Evolutionary conservation across 2,888 invertebrate genomes (phyloP).

Genomic region (Eudasyphora cyanicolor): DNA sequence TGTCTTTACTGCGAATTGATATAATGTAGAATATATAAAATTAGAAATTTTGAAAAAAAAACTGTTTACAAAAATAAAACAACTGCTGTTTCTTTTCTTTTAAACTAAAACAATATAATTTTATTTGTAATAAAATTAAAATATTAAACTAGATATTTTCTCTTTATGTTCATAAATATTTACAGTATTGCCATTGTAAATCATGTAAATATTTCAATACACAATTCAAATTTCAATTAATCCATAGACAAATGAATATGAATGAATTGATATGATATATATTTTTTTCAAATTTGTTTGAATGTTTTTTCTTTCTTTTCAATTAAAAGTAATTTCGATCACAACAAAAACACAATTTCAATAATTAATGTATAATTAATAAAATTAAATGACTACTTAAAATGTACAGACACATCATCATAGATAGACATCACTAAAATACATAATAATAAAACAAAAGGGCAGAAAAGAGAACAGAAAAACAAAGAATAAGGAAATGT

Average conservation of each 20-base stretch:
- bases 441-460: slow-evolving; percentile 21
- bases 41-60: no score
- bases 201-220: slow-evolving; percentile 52
- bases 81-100: slow-evolving; percentile 37
- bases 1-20: no score
- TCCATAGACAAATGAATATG: slow-evolving; percentile 4
- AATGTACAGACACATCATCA: slow-evolving; percentile 56
- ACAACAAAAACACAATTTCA: slow-evolving; percentile 63
- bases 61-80: no score
- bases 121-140: slow-evolving; percentile 66
- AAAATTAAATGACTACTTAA: slow-evolving; percentile 59
- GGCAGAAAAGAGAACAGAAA: slow-evolving; percentile 23
- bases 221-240: slow-evolving; percentile 1
- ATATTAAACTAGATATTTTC: slow-evolving; percentile 58
- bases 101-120: slow-evolving; percentile 65
- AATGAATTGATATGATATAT: neutral
- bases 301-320: slow-evolving; percentile 21
- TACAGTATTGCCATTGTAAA: slow-evolving; percentile 49
- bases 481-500: slow-evolving; percentile 41
- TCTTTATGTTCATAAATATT: slow-evolving; percentile 48
- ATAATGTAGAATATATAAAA: no score
- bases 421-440: slow-evolving; percentile 69
- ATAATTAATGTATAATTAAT: slow-evolving; percentile 41
- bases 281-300: slow-evolving; percentile 30
- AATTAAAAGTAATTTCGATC: slow-evolving; percentile 67